Conservation (phyloP, 1,140 invertebrate species). For the Agrypnia vestita region DNA sequence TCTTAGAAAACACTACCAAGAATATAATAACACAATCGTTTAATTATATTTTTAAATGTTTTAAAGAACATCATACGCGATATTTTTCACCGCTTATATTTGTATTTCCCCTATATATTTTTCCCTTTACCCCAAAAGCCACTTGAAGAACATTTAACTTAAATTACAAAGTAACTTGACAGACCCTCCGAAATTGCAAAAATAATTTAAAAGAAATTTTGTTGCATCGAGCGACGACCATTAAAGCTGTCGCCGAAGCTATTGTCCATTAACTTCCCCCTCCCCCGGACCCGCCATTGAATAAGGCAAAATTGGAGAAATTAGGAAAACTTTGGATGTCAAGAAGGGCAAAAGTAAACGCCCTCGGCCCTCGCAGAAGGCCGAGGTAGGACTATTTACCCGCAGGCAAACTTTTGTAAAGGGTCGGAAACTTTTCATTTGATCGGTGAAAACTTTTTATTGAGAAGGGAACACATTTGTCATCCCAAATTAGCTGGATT, state of each 20-base stretch:
- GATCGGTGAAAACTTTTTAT: slow-evolving; percentile 20
- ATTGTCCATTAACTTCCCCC: slow-evolving; percentile 22
- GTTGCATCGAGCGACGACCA: background rate
- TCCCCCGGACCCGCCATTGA: background rate
- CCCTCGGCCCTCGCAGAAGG: background rate
- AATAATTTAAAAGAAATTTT: too few species aligned
- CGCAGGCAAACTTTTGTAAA: slow-evolving; percentile 7
- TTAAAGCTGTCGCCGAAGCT: slow-evolving; percentile 6
- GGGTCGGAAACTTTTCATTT: slow-evolving; percentile 11
- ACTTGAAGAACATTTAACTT: background rate
- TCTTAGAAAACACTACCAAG: too few species aligned
- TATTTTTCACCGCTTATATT: too few species aligned
- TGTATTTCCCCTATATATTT: too few species aligned
- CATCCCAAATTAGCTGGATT: background rate
- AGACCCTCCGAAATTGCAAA: too few species aligned
- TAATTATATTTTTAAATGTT: too few species aligned
- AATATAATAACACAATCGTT: too few species aligned
- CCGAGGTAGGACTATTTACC: background rate
- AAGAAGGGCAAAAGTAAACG: slow-evolving; percentile 21
- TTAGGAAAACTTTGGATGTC: slow-evolving; percentile 21
- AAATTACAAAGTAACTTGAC: background rate
- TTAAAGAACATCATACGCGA: too few species aligned
- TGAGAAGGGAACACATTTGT: slow-evolving; percentile 5
- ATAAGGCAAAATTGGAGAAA: slow-evolving; percentile 14
- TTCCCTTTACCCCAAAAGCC: background rate